phyloP scores from a whole-genome alignment of 2,797 vertebrate species.

The Chaetophractus vellerosus region DNA sequence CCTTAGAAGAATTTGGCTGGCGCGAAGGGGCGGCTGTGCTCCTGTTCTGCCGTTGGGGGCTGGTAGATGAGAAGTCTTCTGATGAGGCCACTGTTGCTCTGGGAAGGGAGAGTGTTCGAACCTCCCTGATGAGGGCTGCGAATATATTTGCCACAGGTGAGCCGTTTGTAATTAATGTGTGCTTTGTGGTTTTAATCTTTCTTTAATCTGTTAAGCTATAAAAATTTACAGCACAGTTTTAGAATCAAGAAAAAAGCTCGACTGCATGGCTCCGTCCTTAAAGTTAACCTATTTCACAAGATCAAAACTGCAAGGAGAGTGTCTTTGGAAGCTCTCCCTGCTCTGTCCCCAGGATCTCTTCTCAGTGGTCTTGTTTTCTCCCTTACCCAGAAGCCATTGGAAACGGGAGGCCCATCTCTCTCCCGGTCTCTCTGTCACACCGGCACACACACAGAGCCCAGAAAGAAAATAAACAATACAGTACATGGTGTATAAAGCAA shows the following conservation, averaged over 20 bases:
- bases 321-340: neutral
- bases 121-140: neutral
- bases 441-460: conserved; percentile 20
- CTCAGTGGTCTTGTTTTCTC: conserved; percentile 67
- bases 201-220: conserved; percentile 65
- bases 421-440: neutral
- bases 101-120: neutral
- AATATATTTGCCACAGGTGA: conserved; percentile 65
- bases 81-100: neutral
- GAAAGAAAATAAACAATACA: conserved; percentile 86
- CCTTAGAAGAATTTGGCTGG: neutral
- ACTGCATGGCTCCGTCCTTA: conserved; percentile 55
- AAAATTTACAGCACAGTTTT: conserved; percentile 71
- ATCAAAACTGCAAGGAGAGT: conserved; percentile 37
- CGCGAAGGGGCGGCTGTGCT: accelerated
- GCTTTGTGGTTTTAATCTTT: conserved; percentile 80
- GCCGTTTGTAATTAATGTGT: conserved; percentile 74
- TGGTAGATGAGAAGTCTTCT: neutral
- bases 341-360: neutral
- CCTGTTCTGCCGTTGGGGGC: no score
- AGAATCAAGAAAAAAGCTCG: conserved; percentile 65
- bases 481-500: conserved; percentile 83
- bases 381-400: conserved; percentile 47
- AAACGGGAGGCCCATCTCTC: conserved; percentile 73
- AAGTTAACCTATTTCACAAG: conserved; percentile 57